Conservation (phyloP, 2,797 vertebrate species). For the Smutsia temminckii region DNA sequence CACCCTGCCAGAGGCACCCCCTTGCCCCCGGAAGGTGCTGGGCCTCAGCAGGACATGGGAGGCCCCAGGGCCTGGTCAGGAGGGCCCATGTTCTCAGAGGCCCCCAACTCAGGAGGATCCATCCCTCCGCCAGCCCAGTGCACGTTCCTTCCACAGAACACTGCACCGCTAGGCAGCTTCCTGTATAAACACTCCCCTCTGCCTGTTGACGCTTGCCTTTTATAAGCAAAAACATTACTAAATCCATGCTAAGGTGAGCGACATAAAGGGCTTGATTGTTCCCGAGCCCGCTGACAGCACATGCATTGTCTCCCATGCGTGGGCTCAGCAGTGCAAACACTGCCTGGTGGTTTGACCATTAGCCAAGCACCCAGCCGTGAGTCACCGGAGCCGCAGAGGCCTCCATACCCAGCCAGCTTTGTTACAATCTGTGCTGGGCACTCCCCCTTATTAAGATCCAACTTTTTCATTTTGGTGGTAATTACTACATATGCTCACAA, state of each 20-base stretch:
- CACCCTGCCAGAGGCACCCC: neutral
- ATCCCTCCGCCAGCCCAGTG: neutral
- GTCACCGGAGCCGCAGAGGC: conserved; percentile 64
- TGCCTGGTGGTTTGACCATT: conserved; percentile 59
- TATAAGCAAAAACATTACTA: conserved; percentile 85
- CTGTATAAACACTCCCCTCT: conserved; percentile 79
- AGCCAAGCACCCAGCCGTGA: conserved; percentile 67
- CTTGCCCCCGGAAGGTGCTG: neutral
- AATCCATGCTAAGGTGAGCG: conserved; percentile 76
- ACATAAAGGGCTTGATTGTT: conserved; percentile 79
- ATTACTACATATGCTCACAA: conserved; percentile 72
- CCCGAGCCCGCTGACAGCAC: conserved; percentile 54
- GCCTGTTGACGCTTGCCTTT: conserved; percentile 80
- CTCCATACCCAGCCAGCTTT: neutral
- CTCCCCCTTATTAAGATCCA: conserved; percentile 57
- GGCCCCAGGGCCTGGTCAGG: neutral
- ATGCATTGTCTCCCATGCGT: conserved; percentile 63
- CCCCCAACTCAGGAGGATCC: neutral
- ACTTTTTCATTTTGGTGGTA: conserved; percentile 71
- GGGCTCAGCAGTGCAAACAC: conserved; percentile 53
- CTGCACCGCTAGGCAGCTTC: conserved; percentile 75
- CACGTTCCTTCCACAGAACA: conserved; percentile 84
- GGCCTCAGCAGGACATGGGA: neutral
- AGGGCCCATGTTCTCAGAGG: neutral
- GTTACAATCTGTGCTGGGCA: conserved; percentile 32